Evolutionary conservation across 2,888 invertebrate genomes (phyloP), one percentile per base, ranked within the genome.

Genomic region (Zaprionus bogoriensis): DNA sequence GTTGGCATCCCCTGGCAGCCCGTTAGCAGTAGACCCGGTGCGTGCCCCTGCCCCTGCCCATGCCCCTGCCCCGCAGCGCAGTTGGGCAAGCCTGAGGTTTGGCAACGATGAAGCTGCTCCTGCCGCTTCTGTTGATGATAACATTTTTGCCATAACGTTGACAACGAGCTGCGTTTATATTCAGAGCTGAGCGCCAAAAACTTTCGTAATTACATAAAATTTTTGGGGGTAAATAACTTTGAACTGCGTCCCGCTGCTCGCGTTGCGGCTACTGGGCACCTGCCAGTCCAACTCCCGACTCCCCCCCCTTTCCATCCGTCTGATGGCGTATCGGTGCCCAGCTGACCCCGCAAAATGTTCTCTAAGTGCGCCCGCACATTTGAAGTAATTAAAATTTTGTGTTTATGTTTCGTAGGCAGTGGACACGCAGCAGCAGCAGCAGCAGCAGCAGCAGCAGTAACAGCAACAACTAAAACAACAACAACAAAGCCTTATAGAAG

Each of bases 151-250:
- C 77, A 83, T 83, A 83, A 86, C 71, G 83, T 77, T 86, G 83
- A 79, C 82, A 85, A 81, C 82, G 85, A 71, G 63, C 67, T 58
- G 62, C 77, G 84, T 83, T 86, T 79, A 77, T 77, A 79, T 79
- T 79, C 67, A 46, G 64, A 59, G 70, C 60, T 66, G 68, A 73
- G 67, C 84, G 66, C 78, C 84, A 71, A 82, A 88, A 88, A 88
- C 79, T 88, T 88, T 88, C 77, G 87, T 81, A 87, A 88, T 88
- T 88, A 84, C 76, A 76, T 74, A 74, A 82, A 63, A 85, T 82
- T 82, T 80, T 87, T 80, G 77, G 77, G 74, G 80, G 69, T 76
- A 78, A 87, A 84, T 80, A 84, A 78, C 76, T 87, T 87, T 86
- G 70, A 78, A 73, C 87, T 74, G 44, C 27, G 10, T 12, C 53